phyloP scores from a whole-genome alignment of 2,113 vertebrate species.

The Seriola quinqueradiata region DNA sequence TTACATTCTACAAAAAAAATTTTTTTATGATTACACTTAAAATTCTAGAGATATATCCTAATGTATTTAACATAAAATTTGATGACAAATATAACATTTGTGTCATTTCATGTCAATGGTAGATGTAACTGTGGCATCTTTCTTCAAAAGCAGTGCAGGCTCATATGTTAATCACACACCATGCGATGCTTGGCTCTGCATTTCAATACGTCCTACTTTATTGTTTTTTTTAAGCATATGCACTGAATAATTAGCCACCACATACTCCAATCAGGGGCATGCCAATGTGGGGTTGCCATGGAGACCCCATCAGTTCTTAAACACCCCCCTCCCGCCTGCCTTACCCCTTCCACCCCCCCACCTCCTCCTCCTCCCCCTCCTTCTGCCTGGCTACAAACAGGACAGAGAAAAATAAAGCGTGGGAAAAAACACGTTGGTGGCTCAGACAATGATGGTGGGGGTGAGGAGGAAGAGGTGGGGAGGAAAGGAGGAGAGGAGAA shows the following conservation, averaged over 20 bases:
- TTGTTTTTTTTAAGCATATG: conserved; percentile 84
- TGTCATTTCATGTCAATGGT: conserved; percentile 1
- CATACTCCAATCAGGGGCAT: conserved; percentile 82
- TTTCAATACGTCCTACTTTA: conserved; percentile 83
- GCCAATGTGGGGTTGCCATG: conserved; percentile 81
- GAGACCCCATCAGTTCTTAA: conserved; percentile 74
- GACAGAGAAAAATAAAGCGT: conserved; percentile 81
- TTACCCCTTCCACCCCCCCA: conserved; percentile 23
- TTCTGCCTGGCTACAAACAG: conserved; percentile 70
- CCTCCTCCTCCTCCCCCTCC: conserved; percentile 42
- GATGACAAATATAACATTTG: neutral
- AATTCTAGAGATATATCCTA: neutral
- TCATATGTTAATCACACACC: conserved; percentile 77
- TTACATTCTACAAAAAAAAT: neutral
- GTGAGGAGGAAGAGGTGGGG: conserved; percentile 10
- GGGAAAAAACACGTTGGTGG: conserved; percentile 79
- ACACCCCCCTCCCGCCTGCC: neutral
- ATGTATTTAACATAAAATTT: neutral
- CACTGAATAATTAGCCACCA: conserved; percentile 83
- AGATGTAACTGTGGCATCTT: conserved; percentile 37
- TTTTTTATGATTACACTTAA: neutral
- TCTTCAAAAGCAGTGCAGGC: conserved; percentile 52
- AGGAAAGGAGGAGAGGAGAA: conserved; percentile 5
- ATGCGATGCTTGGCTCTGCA: conserved; percentile 74
- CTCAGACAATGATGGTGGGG: conserved; percentile 74